Percentiles rank a stretch among this genome's conserved stretches.
These are phyloP conservation scores for Scarus forsteni DNA, from an alignment of 2,797 vertebrate genomes.

Conservation along the genomic window DNA sequence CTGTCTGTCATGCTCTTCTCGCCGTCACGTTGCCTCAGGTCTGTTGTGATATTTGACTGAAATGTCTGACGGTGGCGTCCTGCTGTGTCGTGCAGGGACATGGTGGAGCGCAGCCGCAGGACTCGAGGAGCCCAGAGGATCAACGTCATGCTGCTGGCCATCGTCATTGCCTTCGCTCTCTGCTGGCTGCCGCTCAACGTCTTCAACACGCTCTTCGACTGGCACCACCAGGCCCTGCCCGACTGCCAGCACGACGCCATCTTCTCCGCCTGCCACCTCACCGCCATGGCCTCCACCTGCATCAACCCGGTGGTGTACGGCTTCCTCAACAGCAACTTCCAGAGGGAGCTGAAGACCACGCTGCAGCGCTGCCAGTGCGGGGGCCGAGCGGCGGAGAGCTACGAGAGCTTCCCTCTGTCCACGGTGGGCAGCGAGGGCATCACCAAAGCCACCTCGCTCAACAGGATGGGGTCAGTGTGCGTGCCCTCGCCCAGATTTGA, in stretches of 20 bases:
- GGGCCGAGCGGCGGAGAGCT: slow-evolving; percentile 72
- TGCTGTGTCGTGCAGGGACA: slow-evolving; percentile 74
- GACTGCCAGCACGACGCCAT: slow-evolving; percentile 85
- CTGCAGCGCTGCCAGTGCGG: slow-evolving; percentile 82
- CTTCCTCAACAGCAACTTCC: slow-evolving; percentile 89
- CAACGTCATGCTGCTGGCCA: slow-evolving; percentile 83
- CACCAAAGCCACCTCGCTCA: slow-evolving; percentile 81
- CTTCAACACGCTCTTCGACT: slow-evolving; percentile 88
- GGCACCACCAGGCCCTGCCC: slow-evolving; percentile 85
- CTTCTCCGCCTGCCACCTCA: slow-evolving; percentile 87
- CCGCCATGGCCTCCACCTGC: slow-evolving; percentile 86
- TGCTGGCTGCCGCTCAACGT: slow-evolving; percentile 88
- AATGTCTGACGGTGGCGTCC: slow-evolving; percentile 41
- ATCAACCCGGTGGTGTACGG: slow-evolving; percentile 87
- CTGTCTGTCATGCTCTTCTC: neutral
- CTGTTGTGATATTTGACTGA: slow-evolving; percentile 27
- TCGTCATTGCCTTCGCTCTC: slow-evolving; percentile 84
- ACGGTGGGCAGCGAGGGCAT: slow-evolving; percentile 83
- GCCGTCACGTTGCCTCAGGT: slow-evolving; percentile 7
- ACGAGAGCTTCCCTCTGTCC: slow-evolving; percentile 85
- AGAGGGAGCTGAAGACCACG: slow-evolving; percentile 81
- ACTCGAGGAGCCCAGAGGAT: slow-evolving; percentile 80
- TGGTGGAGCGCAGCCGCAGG: slow-evolving; percentile 78
- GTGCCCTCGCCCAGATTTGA: slow-evolving; percentile 40
- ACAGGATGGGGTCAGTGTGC: slow-evolving; percentile 61